Evolutionary conservation across 2,113 vertebrate species (phyloP), one percentile per base, ranked within the genome.

Genomic region (Ploceus nigricollis): DNA sequence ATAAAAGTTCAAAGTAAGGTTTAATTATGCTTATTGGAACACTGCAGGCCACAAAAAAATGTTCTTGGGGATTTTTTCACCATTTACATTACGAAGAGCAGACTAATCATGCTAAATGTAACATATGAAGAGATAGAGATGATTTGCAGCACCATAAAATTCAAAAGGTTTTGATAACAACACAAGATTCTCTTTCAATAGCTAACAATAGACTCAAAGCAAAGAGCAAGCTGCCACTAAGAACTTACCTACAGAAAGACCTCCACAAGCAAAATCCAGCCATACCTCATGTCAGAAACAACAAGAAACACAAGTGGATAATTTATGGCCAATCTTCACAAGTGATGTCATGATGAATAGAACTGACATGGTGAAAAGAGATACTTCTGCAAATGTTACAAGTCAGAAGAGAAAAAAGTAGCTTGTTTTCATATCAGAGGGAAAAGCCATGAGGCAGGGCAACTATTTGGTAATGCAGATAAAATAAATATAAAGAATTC

Each of bases 121-220:
- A 51, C 1, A 2, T 10, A 53, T 30, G 14, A 69, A 58, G 35
- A 93, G 5, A 54, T 21, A 51, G 0, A 0, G 23, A 39, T 27
- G 60, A 61, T 51, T 27, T 51, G 14, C 1, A 0, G 35, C 24
- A 51, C 28, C 35, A 50, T 13, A 76, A 37, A 71, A 70, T 40
- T 63, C 51, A 42, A 58, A 76, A 83, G 24, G 37, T n/a, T 23
- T 15, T 60, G 21, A 21, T 42, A 68, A 79, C 10, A 79, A 68
- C 70, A 35, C 19, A 53, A 78, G 50, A 53, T 37, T 63, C 30
- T 70, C 39, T 75, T 68, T 65, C 71, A 63, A 42, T 3, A 82
- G 25, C 33, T 64, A 42, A 1, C 0, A 63, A 53, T 0, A 71
- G 51, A 63, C 27, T 22, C 19, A 76, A 71, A 80, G 63, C 39